A percentile compares a stretch with the other conserved stretches of the same genome.
phyloP scores from a whole-genome alignment of 2,113 vertebrate genomes.

The Suncus etruscus region DNA sequence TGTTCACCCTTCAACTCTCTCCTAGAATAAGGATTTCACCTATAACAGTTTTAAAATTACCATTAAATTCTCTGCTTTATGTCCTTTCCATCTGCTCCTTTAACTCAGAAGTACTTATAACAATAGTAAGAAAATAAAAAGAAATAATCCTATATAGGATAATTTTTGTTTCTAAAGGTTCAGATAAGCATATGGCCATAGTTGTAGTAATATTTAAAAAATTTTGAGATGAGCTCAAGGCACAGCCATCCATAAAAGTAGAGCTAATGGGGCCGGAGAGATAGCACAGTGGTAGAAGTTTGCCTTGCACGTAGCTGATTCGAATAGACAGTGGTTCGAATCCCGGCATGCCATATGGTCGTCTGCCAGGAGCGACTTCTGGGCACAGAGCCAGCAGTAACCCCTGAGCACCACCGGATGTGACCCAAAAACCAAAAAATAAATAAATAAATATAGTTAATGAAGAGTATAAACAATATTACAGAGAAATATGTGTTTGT shows the following conservation, averaged over 20 bases:
- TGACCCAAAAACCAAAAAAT: too few species aligned
- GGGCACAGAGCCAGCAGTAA: too few species aligned
- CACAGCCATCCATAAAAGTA: not conserved
- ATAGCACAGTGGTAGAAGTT: too few species aligned
- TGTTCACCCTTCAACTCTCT: not conserved
- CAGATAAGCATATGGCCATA: not conserved
- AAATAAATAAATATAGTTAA: too few species aligned
- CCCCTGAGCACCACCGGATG: too few species aligned
- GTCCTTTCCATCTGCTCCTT: constrained; percentile 28
- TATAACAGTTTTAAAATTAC: not conserved
- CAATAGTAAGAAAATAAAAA: constrained; percentile 24
- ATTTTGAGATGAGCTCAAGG: constrained; percentile 30
- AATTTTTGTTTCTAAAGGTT: not conserved
- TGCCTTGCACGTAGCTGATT: too few species aligned
- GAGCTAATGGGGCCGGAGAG: not conserved
- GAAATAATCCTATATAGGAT: not conserved
- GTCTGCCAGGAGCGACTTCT: too few species aligned
- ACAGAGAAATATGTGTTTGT: too few species aligned
- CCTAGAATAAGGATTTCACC: constrained; percentile 25
- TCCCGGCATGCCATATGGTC: too few species aligned
- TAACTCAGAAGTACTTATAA: constrained; percentile 38
- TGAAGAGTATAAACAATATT: not conserved
- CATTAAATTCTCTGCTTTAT: constrained; percentile 20
- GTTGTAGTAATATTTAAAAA: not conserved
- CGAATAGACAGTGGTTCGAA: too few species aligned